Conservation (phyloP, 2,113 vertebrate species). For the Sebastes schlegelii region DNA sequence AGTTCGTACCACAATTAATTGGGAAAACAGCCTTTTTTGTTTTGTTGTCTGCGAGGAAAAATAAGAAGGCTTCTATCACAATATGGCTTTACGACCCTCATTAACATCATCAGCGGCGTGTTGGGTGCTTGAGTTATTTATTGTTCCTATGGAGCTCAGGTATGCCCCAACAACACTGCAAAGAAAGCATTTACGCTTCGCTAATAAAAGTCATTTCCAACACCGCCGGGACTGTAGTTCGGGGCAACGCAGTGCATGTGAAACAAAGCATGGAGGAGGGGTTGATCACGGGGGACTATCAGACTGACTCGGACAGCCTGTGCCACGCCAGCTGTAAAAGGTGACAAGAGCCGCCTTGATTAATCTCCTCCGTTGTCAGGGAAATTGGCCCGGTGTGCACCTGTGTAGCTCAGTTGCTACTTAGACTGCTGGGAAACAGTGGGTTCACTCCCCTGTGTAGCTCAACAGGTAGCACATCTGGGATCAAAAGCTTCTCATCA, state of each 20-base stretch:
- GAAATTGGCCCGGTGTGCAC: slow-evolving; percentile 39
- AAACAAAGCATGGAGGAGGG: background rate
- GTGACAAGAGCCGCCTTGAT: slow-evolving; percentile 57
- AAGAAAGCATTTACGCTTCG: slow-evolving; percentile 22
- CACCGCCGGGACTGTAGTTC: slow-evolving; percentile 8
- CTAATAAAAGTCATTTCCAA: slow-evolving; percentile 7
- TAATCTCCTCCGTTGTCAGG: slow-evolving; percentile 58
- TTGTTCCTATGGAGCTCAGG: background rate
- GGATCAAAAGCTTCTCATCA: background rate
- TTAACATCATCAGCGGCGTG: background rate
- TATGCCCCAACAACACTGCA: background rate
- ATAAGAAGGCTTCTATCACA: background rate
- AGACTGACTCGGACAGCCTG: slow-evolving; percentile 39
- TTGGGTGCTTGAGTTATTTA: background rate
- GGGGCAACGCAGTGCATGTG: background rate
- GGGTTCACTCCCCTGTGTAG: slow-evolving; percentile 4
- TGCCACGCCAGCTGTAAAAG: slow-evolving; percentile 19
- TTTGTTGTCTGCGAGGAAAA: background rate
- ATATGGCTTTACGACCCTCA: background rate
- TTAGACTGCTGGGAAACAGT: slow-evolving; percentile 36
- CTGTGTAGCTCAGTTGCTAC: slow-evolving; percentile 33
- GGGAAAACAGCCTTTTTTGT: background rate
- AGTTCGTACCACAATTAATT: slow-evolving; percentile 15
- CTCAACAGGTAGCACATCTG: slow-evolving; percentile 26
- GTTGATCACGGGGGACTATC: slow-evolving; percentile 14